Evolutionary conservation across 2,888 invertebrate species (phyloP), one percentile per base, ranked within the genome.

Genomic region (Drosophila quinaria): DNA sequence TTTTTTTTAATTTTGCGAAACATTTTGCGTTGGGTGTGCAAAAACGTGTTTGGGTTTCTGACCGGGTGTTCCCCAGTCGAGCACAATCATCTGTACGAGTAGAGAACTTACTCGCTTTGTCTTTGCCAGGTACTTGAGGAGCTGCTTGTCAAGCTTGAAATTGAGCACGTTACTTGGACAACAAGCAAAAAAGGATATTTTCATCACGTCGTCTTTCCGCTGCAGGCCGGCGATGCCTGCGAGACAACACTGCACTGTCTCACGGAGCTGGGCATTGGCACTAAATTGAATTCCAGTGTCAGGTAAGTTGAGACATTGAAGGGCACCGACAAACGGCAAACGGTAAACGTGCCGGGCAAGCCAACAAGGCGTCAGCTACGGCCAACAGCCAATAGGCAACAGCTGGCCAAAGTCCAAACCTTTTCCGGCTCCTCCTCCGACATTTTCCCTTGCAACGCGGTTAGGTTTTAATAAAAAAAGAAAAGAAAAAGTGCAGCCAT

Each of bases 231-330:
- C 39, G 96, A 95, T 78, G 94, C 94, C 60, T 96, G 96, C 84
- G 96, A 96, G 91, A 96, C 96, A 68, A 95, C 95, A 92, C 92
- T 96, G 61, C 96, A 96, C 89, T 96, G 95, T 85, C 94, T 96
- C 68, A 96, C 96, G 1, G 95, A 96, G 91, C 93, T 96, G 79
- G 96, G 96, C 35, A 95, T 96, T 74, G 96, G 96, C 19, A 94
- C 94, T 25, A 94, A 94, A 89, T 94, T 94, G 92, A 95, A 95
- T 92, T 96, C 96, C 63, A 94, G 95, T 86, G 95, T 96, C 68
- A 96, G 95, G 96, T 96, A 93, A 93, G 91, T 90, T 81, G 78
- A 83, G 77, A 80, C 80, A 83, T 87, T 81, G 74, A 69, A 64
- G 49, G 73, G 59, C 58, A 22, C 52, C 74, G 55, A 49, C 75